Evolutionary conservation across 1,140 invertebrate species (phyloP).

Genomic region (Drosophila sp.): DNA sequence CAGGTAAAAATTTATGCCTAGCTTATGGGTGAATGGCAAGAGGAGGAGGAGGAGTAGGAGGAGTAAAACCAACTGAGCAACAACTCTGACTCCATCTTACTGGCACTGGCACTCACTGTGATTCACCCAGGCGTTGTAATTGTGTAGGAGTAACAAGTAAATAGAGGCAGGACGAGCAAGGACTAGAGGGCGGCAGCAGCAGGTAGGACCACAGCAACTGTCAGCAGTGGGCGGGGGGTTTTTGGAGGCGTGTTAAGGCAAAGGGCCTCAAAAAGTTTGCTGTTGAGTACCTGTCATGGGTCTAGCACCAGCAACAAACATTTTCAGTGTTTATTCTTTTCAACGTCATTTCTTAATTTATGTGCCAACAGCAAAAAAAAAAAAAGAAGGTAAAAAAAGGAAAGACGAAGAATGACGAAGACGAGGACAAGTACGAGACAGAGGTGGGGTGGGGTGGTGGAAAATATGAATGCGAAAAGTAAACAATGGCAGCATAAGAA

Average conservation of each 20-base stretch:
- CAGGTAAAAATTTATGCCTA: conserved; percentile 11
- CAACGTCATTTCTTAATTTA: conserved; percentile 78
- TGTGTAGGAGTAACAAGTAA: conserved; percentile 51
- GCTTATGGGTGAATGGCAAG: background rate
- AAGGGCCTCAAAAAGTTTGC: conserved; percentile 45
- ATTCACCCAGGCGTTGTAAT: conserved; percentile 66
- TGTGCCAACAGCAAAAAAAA: conserved; percentile 54
- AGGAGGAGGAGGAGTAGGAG: background rate
- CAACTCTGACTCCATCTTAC: background rate
- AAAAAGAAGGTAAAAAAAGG: background rate
- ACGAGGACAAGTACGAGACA: background rate
- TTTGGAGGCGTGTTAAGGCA: conserved; percentile 26
- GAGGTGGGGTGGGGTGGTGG: background rate
- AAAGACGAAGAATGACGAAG: conserved; percentile 4
- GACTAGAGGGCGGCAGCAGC: background rate
- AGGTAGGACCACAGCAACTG: conserved; percentile 35
- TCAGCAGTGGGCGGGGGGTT: conserved; percentile 49
- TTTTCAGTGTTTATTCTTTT: conserved; percentile 60
- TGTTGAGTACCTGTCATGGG: conserved; percentile 54
- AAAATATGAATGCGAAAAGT: conserved; percentile 24
- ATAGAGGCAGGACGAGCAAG: background rate
- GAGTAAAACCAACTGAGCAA: conserved; percentile 38
- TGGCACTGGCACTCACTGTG: background rate
- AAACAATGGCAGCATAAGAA: conserved; percentile 17
- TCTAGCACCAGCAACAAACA: conserved; percentile 29